Evolutionary conservation across 2,888 invertebrate species (phyloP).

Genomic region (Celastrina argiolus): DNA sequence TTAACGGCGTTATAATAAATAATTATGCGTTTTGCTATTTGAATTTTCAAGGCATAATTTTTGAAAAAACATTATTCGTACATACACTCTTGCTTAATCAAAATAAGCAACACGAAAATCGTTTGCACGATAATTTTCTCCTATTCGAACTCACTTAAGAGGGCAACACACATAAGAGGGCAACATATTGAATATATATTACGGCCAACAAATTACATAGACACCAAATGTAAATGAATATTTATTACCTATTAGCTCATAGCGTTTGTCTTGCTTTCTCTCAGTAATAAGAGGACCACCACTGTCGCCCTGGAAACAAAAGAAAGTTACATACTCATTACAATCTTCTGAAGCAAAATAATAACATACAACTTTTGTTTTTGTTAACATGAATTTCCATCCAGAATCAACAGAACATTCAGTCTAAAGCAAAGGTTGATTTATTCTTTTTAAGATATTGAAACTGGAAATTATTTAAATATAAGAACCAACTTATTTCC

Average conservation of each 20-base stretch:
- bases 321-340: constrained; percentile 27
- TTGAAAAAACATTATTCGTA: no score
- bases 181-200: background rate
- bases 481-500: no score
- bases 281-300: constrained; percentile 87
- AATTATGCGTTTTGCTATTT: background rate
- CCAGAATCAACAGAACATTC: no score
- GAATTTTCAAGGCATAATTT: background rate
- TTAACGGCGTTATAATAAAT: background rate
- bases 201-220: background rate
- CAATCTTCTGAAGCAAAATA: background rate
- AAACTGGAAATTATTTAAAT: no score
- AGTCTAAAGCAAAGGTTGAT: no score
- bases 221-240: constrained; percentile 28
- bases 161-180: no score
- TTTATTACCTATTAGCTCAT: constrained; percentile 85
- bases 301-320: constrained; percentile 83
- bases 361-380: no score
- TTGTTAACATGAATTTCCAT: no score
- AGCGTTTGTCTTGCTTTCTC: constrained; percentile 83
- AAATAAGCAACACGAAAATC: no score
- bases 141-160: background rate
- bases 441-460: no score
- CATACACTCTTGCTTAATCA: no score
- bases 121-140: background rate